Evolutionary conservation across 2,113 vertebrate species (phyloP).

Genomic region (Cephalopterus ornatus): DNA sequence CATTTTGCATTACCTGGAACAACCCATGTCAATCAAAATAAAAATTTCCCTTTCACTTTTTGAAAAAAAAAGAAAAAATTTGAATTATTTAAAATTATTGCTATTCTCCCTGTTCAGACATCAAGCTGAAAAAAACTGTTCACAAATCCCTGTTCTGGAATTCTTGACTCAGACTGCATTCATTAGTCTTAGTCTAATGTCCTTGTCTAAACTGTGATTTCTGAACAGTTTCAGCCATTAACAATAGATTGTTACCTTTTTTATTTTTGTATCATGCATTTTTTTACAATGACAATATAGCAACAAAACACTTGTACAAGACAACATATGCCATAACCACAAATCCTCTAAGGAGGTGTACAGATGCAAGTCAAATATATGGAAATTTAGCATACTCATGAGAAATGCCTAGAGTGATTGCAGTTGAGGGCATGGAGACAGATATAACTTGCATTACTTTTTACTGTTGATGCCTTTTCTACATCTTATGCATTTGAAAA

Average conservation of each 20-base stretch:
- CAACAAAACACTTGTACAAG: not conserved
- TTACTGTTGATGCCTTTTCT: not conserved
- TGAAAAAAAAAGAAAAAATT: not conserved
- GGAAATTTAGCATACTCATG: not conserved
- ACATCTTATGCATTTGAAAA: not conserved
- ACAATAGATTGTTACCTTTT: not conserved
- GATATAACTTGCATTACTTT: not conserved
- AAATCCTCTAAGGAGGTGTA: not conserved
- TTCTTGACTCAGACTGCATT: not conserved
- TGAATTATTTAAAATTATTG: not conserved
- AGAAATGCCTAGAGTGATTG: not conserved
- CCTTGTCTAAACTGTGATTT: not conserved
- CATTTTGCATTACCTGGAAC: not conserved
- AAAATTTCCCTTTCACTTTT: not conserved
- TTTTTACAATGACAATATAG: not conserved
- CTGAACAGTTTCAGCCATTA: not conserved
- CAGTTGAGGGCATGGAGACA: not conserved
- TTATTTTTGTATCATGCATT: not conserved
- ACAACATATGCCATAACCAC: not conserved
- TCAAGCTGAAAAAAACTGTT: not conserved
- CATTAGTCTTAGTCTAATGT: not conserved
- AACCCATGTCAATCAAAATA: not conserved
- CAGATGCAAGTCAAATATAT: not conserved
- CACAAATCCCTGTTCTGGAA: not conserved
- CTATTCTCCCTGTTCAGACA: not conserved